Base-by-base conservation (phyloP, 2,888 invertebrate species). In the Apomyelois bistriatella region DNA sequence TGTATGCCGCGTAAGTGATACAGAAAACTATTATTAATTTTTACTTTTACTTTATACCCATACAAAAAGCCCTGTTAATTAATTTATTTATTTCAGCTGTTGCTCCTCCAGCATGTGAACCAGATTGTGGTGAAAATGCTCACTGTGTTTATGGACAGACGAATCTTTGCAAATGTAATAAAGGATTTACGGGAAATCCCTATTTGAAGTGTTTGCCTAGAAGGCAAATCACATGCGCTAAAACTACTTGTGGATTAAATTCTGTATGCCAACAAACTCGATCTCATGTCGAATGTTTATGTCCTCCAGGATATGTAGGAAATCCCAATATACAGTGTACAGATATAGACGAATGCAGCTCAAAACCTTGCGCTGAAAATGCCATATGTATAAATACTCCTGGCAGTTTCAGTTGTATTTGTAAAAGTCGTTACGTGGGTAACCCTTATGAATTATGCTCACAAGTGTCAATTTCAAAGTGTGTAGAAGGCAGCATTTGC, bases 381-480 rank as follows among this genome's bases (percentile, higher is more conserved):
- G 97, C 98, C 0, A 94, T 95, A 41, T 98, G 98, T 73, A 95
- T 97, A 60, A 98, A 98, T 76, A 95, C 96, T 0, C 93, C 94
- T 10, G 98, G 98, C 51, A 94, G 95, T 66, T 98, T 94, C 76
- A 96, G 96, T 74, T 98, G 98, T 77, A 93, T 95, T 38, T 98
- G 98, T 74, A 94, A 95, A 73, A 95, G 95, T 58, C 94, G 94
- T 48, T 95, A 93, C 74, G 94, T 94, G 54, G 97, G 97, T 47
- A 97, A 98, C 91, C 97, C 98, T 0, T 97, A 97, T 72, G 92
- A 94, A 58, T 93, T 95, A 70, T 97, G 97, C 72, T 93, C 94
- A 40, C 91, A 93, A 72, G 90, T 95, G 16, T 93, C 94, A 62
- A 91, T 93, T 42, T 92, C 93, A 12, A 92, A 93, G 62, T 96